Percentiles rank a stretch among this genome's conserved stretches.
Evolutionary conservation across 2,797 vertebrate genomes (phyloP).

Genomic region (Sebastes umbrosus): DNA sequence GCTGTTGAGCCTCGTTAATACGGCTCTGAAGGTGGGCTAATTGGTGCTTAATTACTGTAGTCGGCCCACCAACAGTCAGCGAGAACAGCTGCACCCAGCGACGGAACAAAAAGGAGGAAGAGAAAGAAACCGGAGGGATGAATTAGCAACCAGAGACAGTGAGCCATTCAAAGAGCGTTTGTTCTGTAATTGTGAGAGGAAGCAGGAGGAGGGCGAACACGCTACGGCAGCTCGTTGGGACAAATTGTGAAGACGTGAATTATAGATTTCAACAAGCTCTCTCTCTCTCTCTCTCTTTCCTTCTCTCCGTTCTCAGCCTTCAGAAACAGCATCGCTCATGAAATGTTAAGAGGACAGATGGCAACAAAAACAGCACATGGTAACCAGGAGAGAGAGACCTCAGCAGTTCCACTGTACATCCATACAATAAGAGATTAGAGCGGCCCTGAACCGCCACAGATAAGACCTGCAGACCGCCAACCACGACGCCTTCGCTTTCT

Average conservation of each 20-base stretch:
- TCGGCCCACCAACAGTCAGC: constrained; percentile 70
- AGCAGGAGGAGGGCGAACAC: constrained; percentile 45
- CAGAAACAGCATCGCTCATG: constrained; percentile 57
- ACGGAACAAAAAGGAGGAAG: constrained; percentile 41
- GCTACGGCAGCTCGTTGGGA: constrained; percentile 55
- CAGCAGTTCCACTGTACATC: neutral
- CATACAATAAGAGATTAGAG: constrained; percentile 1
- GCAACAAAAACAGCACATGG: constrained; percentile 46
- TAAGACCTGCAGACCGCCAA: neutral
- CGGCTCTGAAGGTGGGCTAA: constrained; percentile 78
- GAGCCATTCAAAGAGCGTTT: constrained; percentile 43
- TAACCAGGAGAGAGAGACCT: constrained; percentile 20
- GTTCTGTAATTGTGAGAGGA: constrained; percentile 67
- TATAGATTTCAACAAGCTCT: constrained; percentile 51
- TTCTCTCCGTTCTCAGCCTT: constrained; percentile 17
- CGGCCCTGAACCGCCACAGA: neutral
- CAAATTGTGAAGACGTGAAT: constrained; percentile 61
- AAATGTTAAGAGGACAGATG: constrained; percentile 75
- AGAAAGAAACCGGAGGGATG: constrained; percentile 51
- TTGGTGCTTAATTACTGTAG: constrained; percentile 80
- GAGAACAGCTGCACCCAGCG: constrained; percentile 72
- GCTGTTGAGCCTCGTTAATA: constrained; percentile 69
- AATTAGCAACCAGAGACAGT: constrained; percentile 46
- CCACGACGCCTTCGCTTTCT: neutral
- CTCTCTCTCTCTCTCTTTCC: constrained; percentile 11